phyloP scores from a whole-genome alignment of 2,113 vertebrate species.

The Casuarius casuarius region DNA sequence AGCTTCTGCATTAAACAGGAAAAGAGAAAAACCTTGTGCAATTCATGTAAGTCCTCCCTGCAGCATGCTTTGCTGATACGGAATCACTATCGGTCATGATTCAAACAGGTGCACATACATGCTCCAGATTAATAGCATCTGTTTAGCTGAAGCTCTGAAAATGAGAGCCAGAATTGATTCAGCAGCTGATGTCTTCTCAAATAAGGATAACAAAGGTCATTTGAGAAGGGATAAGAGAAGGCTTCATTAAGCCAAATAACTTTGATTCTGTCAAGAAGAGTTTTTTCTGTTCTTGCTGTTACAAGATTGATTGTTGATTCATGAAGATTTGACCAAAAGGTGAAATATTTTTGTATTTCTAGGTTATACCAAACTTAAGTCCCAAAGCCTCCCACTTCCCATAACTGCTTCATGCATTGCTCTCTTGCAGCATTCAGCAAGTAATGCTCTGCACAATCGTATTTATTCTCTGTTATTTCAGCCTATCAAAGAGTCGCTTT shows the following conservation, averaged over 20 bases:
- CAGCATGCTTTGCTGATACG: background rate
- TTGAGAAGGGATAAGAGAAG: background rate
- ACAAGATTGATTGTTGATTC: background rate
- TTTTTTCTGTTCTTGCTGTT: background rate
- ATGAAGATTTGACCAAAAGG: background rate
- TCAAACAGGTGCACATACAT: background rate
- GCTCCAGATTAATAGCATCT: background rate
- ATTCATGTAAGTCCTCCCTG: rapidly evolving
- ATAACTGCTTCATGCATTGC: background rate
- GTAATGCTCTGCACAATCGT: background rate
- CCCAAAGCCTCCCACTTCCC: background rate
- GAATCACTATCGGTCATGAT: background rate
- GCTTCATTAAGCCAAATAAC: background rate
- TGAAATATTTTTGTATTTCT: background rate
- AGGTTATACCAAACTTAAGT: background rate
- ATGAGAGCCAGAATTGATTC: background rate
- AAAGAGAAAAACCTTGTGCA: background rate
- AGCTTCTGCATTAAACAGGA: background rate
- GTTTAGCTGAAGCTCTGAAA: background rate
- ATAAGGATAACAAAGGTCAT: background rate
- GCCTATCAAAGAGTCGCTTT: background rate
- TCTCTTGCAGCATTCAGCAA: background rate
- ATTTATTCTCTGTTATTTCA: background rate
- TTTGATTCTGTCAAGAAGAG: background rate
- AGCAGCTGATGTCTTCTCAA: background rate